These are phyloP conservation scores for Struthio camelus DNA, from an alignment of 2,113 vertebrate genomes.

Conservation along the genomic window DNA sequence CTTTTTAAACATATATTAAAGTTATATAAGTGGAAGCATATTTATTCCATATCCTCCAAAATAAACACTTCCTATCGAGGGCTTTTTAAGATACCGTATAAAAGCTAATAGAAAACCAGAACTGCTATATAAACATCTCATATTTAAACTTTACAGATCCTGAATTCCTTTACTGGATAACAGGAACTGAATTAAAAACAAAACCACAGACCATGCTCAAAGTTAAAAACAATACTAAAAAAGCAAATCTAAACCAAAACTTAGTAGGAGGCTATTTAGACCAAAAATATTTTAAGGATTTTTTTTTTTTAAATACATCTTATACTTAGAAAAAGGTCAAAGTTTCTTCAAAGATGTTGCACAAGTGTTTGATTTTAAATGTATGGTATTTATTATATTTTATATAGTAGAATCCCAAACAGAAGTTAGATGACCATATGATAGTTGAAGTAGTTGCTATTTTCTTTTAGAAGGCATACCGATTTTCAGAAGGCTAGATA, in stretches of 20 bases:
- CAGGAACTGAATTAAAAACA: constrained; percentile 17
- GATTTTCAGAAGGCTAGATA: background rate
- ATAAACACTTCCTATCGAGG: constrained; percentile 78
- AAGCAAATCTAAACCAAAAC: constrained; percentile 30
- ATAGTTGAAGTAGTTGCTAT: background rate
- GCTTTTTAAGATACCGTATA: constrained; percentile 73
- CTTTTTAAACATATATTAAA: constrained; percentile 76
- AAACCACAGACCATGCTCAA: constrained; percentile 35
- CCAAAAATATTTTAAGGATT: constrained; percentile 59
- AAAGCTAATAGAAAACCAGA: constrained; percentile 79
- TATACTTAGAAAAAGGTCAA: constrained; percentile 38
- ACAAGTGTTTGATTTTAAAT: constrained; percentile 48
- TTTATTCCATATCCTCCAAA: constrained; percentile 74
- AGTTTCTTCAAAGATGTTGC: constrained; percentile 55
- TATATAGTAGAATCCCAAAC: background rate
- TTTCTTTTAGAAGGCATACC: background rate
- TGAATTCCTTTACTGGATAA: constrained; percentile 66
- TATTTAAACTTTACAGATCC: constrained; percentile 75
- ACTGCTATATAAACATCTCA: constrained; percentile 76
- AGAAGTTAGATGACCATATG: background rate
- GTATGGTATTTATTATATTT: constrained; percentile 1
- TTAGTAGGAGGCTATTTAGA: constrained; percentile 53
- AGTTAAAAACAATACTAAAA: constrained; percentile 32
- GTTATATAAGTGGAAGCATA: constrained; percentile 74
- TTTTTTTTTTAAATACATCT: constrained; percentile 16